Base-by-base conservation (phyloP, 2,888 invertebrate species). In the Bhutanitis thaidina region DNA sequence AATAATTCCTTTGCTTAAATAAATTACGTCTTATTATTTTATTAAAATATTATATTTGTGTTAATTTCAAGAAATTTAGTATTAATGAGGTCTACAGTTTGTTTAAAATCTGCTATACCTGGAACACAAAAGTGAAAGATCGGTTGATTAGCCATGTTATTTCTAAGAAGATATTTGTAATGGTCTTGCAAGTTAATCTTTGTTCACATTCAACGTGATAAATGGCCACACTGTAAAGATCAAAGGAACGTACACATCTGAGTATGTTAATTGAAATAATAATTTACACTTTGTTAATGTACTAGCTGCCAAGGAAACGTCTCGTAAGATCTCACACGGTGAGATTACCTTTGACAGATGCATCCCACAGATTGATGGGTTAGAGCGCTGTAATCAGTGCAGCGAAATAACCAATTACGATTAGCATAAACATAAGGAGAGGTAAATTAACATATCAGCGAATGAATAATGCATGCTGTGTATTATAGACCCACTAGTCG, bases 391-490 rank as follows among this genome's bases (percentile, higher is more conserved):
- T 78, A 80, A 82, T 78, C 81, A 72, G 71, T 72, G 74, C 77
- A 69, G 69, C 71, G 76, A 86, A 85, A 85, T 85, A 86, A 86
- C 80, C 86, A 86, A 87, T 87, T 85, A 87, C 68, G 73, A 86
- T 88, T 87, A 85, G 69, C 85, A 87, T 87, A 87, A 86, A 82
- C 84, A 84, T 83, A 82, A 86, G 80, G 82, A 79, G 71, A 63
- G 71, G 73, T 74, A 65, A 77, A 85, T 86, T 85, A 81, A 79
- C 86, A 85, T 87, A 86, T 78, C 78, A 77, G 77, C 53, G 58
- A 60, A 80, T 86, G 81, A 81, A 87, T 87, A 76, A 86, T 86
- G 76, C 73, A 86, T 83, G 62, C 59, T 50, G 61, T 67, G 69
- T 70, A 71, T 74, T 71, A 76, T 70, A 67, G 66, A 65, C 68